phyloP scores from a whole-genome alignment of 2,797 vertebrate species.

The Sebastes hopkinsi region DNA sequence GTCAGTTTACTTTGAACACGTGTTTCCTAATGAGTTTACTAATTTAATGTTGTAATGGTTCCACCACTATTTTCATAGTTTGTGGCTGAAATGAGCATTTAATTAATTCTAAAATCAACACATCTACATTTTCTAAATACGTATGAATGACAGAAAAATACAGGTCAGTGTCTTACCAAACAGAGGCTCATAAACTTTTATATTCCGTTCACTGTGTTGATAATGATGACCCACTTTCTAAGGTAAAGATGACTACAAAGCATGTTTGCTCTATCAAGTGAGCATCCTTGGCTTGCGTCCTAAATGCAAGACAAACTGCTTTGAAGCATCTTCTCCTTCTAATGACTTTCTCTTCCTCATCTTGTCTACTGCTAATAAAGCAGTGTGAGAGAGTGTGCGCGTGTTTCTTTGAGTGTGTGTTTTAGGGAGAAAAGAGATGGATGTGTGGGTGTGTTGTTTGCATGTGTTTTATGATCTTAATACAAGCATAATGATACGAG shows the following conservation, averaged over 20 bases:
- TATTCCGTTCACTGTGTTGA: constrained; percentile 1
- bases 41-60: neutral
- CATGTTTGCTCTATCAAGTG: constrained; percentile 40
- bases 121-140: neutral
- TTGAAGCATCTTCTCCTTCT: constrained; percentile 60
- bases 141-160: neutral
- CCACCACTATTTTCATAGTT: neutral
- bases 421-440: neutral
- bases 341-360: constrained; percentile 53
- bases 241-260: constrained; percentile 49
- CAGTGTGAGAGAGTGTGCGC: neutral
- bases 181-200: constrained; percentile 13
- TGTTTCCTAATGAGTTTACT: neutral
- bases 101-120: neutral
- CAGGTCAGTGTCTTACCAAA: neutral
- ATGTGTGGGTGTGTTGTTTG: constrained; percentile 37
- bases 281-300: constrained; percentile 51
- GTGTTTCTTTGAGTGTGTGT: neutral
- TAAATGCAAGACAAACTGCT: constrained; percentile 62
- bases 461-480: constrained; percentile 47
- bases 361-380: constrained; percentile 46
- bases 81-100: neutral
- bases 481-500: constrained; percentile 23
- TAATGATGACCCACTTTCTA: constrained; percentile 52
- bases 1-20: no score